phyloP scores from a whole-genome alignment of 2,113 vertebrate genomes.

The Chlorodrepanis virens region DNA sequence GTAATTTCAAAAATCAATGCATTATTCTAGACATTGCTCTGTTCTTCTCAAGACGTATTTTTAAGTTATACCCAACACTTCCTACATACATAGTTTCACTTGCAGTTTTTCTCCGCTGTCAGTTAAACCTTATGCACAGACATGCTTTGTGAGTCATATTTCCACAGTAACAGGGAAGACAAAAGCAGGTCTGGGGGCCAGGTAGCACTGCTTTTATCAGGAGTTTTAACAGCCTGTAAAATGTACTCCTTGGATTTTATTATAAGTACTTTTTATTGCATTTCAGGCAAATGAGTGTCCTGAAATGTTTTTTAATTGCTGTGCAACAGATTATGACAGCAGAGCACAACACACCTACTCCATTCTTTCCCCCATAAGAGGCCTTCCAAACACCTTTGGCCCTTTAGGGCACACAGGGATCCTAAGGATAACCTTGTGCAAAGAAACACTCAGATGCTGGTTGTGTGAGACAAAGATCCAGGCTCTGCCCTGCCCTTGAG shows the following conservation, averaged over 20 bases:
- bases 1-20: background rate
- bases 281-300: background rate
- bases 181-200: background rate
- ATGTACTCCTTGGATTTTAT: background rate
- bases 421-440: background rate
- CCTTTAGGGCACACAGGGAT: background rate
- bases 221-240: background rate
- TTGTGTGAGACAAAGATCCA: background rate
- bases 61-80: background rate
- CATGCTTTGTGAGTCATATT: background rate
- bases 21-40: background rate
- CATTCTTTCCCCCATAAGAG: background rate
- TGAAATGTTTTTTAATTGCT: background rate
- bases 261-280: background rate
- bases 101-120: background rate
- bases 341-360: background rate
- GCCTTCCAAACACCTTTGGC: background rate
- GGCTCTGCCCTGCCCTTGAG: background rate
- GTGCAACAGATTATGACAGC: accelerated
- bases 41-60: background rate
- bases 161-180: background rate
- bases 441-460: background rate
- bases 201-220: background rate
- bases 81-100: background rate
- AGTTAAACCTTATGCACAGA: background rate